Conservation (phyloP, 2,888 invertebrate species). For the Zaprionus obscuricornis region DNA sequence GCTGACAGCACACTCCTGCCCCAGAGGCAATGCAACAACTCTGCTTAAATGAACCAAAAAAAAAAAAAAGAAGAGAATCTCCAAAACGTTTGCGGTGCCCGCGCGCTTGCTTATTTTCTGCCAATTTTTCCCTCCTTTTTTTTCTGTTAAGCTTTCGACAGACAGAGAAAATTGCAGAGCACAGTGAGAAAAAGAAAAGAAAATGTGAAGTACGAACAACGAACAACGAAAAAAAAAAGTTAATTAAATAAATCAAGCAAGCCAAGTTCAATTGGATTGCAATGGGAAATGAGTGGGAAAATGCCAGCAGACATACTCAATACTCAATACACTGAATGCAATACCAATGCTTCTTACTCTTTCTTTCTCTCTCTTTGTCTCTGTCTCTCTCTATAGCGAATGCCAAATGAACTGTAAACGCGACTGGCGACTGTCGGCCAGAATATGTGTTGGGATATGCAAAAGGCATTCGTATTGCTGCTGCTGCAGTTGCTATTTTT, state of each 20-base stretch:
- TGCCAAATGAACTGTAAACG: slow-evolving; percentile 72
- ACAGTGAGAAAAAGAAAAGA: background rate
- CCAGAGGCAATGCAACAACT: slow-evolving; percentile 25
- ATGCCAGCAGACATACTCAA: slow-evolving; percentile 36
- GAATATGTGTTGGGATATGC: slow-evolving; percentile 44
- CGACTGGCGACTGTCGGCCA: slow-evolving; percentile 23
- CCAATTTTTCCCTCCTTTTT: too few relatives aligned
- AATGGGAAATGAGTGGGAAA: slow-evolving; percentile 74
- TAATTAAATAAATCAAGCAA: slow-evolving; percentile 78
- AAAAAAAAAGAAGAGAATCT: slow-evolving; percentile 4
- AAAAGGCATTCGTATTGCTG: slow-evolving; percentile 47
- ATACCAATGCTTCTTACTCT: too few relatives aligned
- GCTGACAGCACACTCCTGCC: too few relatives aligned
- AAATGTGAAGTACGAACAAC: background rate
- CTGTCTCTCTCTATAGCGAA: too few relatives aligned
- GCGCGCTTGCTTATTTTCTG: too few relatives aligned
- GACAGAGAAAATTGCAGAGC: background rate
- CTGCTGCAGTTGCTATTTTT: background rate
- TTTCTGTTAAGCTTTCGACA: slow-evolving; percentile 38
- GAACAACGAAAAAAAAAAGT: slow-evolving; percentile 39
- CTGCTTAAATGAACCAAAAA: slow-evolving; percentile 29
- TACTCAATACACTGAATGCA: too few relatives aligned
- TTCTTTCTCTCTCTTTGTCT: too few relatives aligned
- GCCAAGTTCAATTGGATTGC: slow-evolving; percentile 77
- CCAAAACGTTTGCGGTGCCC: too few relatives aligned